Evolutionary conservation across 2,888 invertebrate genomes (phyloP), one percentile per base, ranked within the genome.

Genomic region (Dolichopus griseipennis): DNA sequence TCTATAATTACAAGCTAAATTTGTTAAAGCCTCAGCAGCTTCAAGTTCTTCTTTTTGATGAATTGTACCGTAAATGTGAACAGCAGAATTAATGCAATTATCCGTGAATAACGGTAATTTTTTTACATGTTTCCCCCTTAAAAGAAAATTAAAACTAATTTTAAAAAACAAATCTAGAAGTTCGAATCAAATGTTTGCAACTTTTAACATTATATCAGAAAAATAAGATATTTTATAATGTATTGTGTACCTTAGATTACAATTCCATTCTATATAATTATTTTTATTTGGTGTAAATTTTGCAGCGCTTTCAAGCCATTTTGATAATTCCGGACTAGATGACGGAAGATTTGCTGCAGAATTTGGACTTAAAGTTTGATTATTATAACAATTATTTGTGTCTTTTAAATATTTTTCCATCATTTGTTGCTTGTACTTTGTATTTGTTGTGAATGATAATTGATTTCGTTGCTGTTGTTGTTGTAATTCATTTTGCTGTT

Each of bases 301-400:
- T 0, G 87, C 90, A 0, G 90, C 89, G 75, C 90, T 90, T 76
- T 90, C 88, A 65, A 90, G 78, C 91, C 91, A 91, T 76, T 90
- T 90, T 64, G 88, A 87, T 18, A 90, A 83, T 75, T 89, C 85
- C 61, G 88, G 83, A 3, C 87, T 87, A 64, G 73, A 73, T 1
- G 73, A 67, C 5, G 73, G 67, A 67, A 65, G 63, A 61, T 69
- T 68, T 61, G 62, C 64, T 20, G 67, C 64, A 71, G 83, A 82
- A 61, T 64, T 21, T 41, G 72, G 68, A 10, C 67, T 64, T 37
- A 71, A 67, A 64, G 65, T 62, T 61, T 64, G 65, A 34, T 37
- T 52, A 66, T 67, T 33, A 64, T 37, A n/a, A 27, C 27, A 27
- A 34, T 64, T 64, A 64, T 64, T 33, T 63, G 74, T 78, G 21